Base-by-base conservation (phyloP, 1,140 invertebrate species). In the Zaprionus vittiger region DNA sequence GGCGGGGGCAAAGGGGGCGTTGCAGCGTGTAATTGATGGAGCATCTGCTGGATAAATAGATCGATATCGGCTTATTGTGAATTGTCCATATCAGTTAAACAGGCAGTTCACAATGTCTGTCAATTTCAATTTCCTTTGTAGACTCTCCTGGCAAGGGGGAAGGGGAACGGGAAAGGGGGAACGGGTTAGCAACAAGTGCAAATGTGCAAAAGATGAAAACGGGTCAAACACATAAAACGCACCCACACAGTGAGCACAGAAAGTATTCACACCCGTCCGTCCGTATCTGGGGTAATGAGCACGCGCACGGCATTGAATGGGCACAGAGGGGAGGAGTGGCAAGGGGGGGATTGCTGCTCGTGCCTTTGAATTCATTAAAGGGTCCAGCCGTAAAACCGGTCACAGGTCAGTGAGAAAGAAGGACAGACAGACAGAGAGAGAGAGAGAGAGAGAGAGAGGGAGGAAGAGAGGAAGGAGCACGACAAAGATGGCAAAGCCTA, bases 361-460 rank as follows among this genome's bases (percentile, higher is more conserved):
- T 87, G 84, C 59, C 81, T 73, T 73, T 79, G 84, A 84, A 87
- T 87, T 87, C 87, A 89, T 87, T 86, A 83, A 74, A 66, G 72
- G 65, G 70, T 65, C 26, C 38, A 71, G 38, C 61, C 81, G 79
- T 86, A 84, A 86, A 82, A 79, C 72, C 41, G 61, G 68, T 71
- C 63, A 72, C 24, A 49, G 38, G 26, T 41, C 54, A 31, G 44
- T 20, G 54, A 20, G 12, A 44, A 57, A 5, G 5, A 34, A 20
- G n/a, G 14, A 59, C 44, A 64, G 55, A 47, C 24, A 73, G 20
- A 5, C 22, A 28, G 12, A 37, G 17, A 55, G 66, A 4, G 34
- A 64, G 55, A 47, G 17, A 73, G 15, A 4, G 31, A 28, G 12
- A 37, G 24, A 55, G 66, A 22, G 56, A 24, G 11, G 17, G 31